Evolutionary conservation across 1,140 invertebrate species (phyloP), one percentile per base, ranked within the genome.

Genomic region (Hylaeus anthracinus): DNA sequence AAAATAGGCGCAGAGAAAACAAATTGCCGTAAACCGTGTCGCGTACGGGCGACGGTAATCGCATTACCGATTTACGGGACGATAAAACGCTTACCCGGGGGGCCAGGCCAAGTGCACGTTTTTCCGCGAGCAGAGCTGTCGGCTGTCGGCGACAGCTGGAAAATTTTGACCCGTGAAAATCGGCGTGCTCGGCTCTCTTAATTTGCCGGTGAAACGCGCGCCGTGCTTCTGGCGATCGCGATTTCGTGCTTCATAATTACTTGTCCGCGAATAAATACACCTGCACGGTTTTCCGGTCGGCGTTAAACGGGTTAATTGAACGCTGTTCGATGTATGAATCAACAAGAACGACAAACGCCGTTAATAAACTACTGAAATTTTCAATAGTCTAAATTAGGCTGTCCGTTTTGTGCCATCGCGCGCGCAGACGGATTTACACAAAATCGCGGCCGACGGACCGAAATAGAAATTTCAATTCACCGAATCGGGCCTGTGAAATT

Each of bases 61-160:
- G 79, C 26, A 81, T 76, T 69, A 76, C 45, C 41, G 73, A 81
- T 81, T 81, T 41, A 76, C 73, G 48, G 26, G 39, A 69, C 72
- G 72, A 39, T 76, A 67, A 81, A 81, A 53, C 72, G 55, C 79
- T 69, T 81, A 61, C n/a, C n/a, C 26, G 26, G 26, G 15, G 55
- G n/a, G 66, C 1, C 9, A 39, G 55, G 53, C 12, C 12, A 12
- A 43, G 43, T 14, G 15, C 56, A 6, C 55, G 63, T 45, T 26
- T 14, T 65, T 39, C 41, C 9, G n/a, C 65, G 45, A 51, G 5
- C 37, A 26, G 37, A 65, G 4, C 72, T 55, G 72, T 53, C 12
- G 39, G 15, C n/a, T 48, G 37, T 65, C 43, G 26, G 6, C 64
- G 53, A 73, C 61, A 73, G 61, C 39, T 53, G 72, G 53, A 58